A percentile compares a stretch with the other conserved stretches of the same genome.
Conservation (phyloP, 2,113 vertebrate species). For the Salvelinus alpinus region DNA sequence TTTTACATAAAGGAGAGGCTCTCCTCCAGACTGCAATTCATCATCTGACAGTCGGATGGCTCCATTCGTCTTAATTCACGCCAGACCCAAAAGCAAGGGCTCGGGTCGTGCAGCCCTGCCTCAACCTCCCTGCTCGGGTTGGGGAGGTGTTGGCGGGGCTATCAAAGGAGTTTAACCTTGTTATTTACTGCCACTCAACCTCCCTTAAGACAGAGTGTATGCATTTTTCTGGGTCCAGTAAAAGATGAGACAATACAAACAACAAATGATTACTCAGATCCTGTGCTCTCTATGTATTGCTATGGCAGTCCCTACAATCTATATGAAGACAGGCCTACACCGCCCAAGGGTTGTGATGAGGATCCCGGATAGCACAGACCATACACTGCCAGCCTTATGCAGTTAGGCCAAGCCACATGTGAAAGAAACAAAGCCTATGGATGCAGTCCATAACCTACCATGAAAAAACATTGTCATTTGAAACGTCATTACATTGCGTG, state of each 20-base stretch:
- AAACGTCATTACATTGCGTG: constrained; percentile 6
- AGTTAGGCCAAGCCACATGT: not conserved
- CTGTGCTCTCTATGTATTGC: too few species aligned
- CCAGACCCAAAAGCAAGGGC: constrained; percentile 44
- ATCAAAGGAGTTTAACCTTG: not conserved
- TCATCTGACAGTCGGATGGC: constrained; percentile 62
- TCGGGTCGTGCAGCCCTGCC: constrained; percentile 44
- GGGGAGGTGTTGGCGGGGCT: constrained; percentile 2
- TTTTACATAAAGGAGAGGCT: constrained; percentile 71
- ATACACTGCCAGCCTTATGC: too few species aligned
- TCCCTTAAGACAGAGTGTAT: too few species aligned
- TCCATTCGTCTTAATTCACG: constrained; percentile 68
- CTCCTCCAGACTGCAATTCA: constrained; percentile 60
- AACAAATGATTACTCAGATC: too few species aligned
- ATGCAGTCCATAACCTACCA: not conserved
- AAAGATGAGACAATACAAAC: too few species aligned
- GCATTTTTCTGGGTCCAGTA: too few species aligned
- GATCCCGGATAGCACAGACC: too few species aligned
- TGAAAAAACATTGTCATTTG: constrained; percentile 18
- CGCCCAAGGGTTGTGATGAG: too few species aligned
- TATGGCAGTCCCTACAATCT: too few species aligned
- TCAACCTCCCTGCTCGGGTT: constrained; percentile 19
- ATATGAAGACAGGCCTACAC: too few species aligned
- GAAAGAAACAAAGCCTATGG: constrained; percentile 2
- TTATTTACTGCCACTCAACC: too few species aligned